phyloP scores from a whole-genome alignment of 2,797 vertebrate genomes.

The Myripristis jacobus region DNA sequence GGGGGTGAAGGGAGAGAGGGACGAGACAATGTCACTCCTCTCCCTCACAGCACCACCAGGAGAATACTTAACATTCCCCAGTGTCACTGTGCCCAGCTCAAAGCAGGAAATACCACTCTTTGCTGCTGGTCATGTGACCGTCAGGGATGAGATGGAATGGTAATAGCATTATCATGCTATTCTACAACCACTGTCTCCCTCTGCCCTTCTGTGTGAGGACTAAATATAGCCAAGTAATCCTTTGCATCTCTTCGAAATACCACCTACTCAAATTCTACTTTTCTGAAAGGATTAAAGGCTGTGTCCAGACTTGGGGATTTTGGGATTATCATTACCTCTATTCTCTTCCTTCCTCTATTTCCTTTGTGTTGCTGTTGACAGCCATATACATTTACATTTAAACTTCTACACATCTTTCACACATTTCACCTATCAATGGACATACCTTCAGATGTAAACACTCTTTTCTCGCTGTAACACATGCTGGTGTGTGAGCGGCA shows the following conservation, averaged over 20 bases:
- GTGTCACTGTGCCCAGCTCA: constrained; percentile 42
- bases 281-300: not conserved
- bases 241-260: constrained; percentile 39
- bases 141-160: constrained; percentile 68
- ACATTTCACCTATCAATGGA: too few relatives aligned
- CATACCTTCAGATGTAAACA: not conserved
- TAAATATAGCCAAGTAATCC: constrained; percentile 68
- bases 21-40: constrained; percentile 45
- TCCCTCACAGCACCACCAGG: constrained; percentile 39
- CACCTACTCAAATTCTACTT: constrained; percentile 15
- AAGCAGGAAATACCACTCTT: constrained; percentile 62
- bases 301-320: not conserved
- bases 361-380: too few relatives aligned
- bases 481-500: constrained; percentile 21
- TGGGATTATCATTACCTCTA: not conserved
- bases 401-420: not conserved
- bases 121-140: constrained; percentile 54
- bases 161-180: constrained; percentile 70
- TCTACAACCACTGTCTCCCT: constrained; percentile 58
- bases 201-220: constrained; percentile 53
- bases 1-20: not conserved
- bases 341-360: not conserved
- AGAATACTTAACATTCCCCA: constrained; percentile 47
- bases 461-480: not conserved
- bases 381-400: not conserved